These are phyloP conservation scores for Meteorus sp. DNA, from an alignment of 1,140 invertebrate species.

Conservation along the genomic window DNA sequence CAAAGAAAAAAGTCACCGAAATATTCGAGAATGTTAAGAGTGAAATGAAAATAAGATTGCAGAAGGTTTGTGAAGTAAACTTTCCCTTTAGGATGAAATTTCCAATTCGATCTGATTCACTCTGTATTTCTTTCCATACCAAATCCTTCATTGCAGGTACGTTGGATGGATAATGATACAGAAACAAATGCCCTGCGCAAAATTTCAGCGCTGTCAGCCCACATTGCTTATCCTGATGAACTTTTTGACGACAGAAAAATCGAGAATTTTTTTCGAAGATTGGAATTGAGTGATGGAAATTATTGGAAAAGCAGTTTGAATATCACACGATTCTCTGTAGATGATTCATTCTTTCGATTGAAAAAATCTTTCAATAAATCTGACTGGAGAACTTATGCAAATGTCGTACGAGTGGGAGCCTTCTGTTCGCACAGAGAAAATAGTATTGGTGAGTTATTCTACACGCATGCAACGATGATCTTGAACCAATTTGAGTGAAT, in stretches of 20 bases:
- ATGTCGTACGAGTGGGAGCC: no score
- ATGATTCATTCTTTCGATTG: conserved; percentile 75
- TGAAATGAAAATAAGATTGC: no score
- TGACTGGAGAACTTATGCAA: no score
- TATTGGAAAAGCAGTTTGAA: conserved; percentile 76
- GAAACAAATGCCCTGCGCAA: conserved; percentile 62
- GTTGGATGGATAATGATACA: conserved; percentile 75
- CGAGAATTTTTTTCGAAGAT: conserved; percentile 72
- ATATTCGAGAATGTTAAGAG: no score
- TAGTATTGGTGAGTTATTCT: no score
- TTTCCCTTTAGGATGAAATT: conserved; percentile 48
- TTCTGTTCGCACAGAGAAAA: no score
- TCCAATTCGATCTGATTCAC: neutral
- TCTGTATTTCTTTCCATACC: neutral
- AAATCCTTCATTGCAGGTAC: conserved; percentile 43
- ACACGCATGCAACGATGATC: no score
- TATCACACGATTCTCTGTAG: conserved; percentile 73
- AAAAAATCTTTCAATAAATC: conserved; percentile 78
- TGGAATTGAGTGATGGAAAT: conserved; percentile 69
- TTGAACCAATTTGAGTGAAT: no score
- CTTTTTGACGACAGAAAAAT: conserved; percentile 71
- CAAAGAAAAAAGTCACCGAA: no score
- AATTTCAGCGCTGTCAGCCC: conserved; percentile 59
- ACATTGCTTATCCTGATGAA: conserved; percentile 67
- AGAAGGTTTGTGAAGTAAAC: no score